These are phyloP conservation scores for Melanotaenia trifasciata DNA, from an alignment of 2,797 vertebrate genomes.

Conservation along the genomic window DNA sequence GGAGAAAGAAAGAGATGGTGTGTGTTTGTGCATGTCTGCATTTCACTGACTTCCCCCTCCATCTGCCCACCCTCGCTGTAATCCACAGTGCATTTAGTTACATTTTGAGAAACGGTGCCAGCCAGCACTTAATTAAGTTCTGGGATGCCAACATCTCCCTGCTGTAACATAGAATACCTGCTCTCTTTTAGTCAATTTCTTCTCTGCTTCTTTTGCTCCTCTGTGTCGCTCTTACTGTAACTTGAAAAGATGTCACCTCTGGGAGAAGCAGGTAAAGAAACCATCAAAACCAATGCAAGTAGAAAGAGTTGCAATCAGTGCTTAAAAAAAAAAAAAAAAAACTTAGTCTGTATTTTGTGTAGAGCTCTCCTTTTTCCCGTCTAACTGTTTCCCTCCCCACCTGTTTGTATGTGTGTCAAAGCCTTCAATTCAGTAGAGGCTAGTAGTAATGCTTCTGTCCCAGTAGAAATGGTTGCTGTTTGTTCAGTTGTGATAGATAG, in stretches of 20 bases:
- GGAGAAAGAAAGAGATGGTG: not conserved
- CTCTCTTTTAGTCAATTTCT: slow-evolving; percentile 74
- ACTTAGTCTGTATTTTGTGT: slow-evolving; percentile 60
- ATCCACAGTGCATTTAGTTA: slow-evolving; percentile 63
- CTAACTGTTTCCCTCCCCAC: slow-evolving; percentile 49
- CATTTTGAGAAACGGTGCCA: slow-evolving; percentile 71
- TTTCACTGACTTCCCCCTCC: slow-evolving; percentile 48
- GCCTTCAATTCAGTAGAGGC: slow-evolving; percentile 72
- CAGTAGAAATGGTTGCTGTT: slow-evolving; percentile 76
- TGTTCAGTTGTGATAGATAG: slow-evolving; percentile 80
- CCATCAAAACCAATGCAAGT: slow-evolving; percentile 74
- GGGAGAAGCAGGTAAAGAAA: slow-evolving; percentile 82
- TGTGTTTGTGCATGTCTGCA: slow-evolving; percentile 12
- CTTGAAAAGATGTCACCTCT: slow-evolving; percentile 73
- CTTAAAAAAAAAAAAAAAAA: slow-evolving; percentile 9
- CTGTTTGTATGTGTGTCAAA: slow-evolving; percentile 26
- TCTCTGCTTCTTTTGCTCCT: slow-evolving; percentile 67
- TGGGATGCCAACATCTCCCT: slow-evolving; percentile 68
- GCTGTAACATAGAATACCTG: slow-evolving; percentile 69
- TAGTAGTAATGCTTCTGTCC: slow-evolving; percentile 72
- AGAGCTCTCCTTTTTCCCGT: slow-evolving; percentile 48
- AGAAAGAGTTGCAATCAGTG: slow-evolving; percentile 77
- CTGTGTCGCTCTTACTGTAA: slow-evolving; percentile 60
- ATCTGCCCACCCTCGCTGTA: slow-evolving; percentile 54
- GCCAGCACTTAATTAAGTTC: slow-evolving; percentile 79